Percentiles rank a stretch among this genome's conserved stretches.
These are phyloP conservation scores for Anolis sagrei DNA, from an alignment of 2,113 vertebrate genomes.

Conservation along the genomic window DNA sequence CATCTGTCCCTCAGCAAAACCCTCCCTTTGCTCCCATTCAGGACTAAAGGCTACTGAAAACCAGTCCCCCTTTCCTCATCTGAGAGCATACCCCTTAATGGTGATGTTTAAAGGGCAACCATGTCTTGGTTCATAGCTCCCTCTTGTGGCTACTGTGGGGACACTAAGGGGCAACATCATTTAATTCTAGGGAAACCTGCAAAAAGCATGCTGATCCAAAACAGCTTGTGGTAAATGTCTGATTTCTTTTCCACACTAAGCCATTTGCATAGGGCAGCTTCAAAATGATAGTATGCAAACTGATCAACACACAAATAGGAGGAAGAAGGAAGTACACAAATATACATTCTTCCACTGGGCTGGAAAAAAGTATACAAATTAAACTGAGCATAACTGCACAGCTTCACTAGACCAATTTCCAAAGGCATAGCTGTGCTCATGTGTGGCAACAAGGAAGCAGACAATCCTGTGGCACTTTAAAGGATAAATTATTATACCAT, in stretches of 20 bases:
- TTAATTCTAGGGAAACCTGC: neutral
- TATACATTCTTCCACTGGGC: no score
- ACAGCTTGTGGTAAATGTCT: neutral
- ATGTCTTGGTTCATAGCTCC: neutral
- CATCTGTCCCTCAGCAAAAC: neutral
- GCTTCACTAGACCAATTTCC: neutral
- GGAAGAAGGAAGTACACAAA: no score
- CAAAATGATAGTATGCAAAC: neutral
- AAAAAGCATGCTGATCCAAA: neutral
- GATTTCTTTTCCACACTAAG: no score
- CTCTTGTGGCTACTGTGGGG: constrained; percentile 14
- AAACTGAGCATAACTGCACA: no score
- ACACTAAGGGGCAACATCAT: neutral
- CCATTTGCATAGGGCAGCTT: neutral
- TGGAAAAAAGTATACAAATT: neutral
- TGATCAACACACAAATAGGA: neutral
- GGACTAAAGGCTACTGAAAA: neutral
- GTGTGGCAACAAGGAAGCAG: no score
- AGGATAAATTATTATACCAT: neutral
- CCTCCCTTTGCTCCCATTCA: neutral
- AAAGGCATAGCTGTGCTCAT: neutral
- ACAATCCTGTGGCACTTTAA: neutral
- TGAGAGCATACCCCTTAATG: neutral
- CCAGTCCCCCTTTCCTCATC: no score
- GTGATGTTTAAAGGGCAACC: neutral